Percentiles rank a stretch among this genome's conserved stretches.
These are phyloP conservation scores for Siniperca knerii DNA, from an alignment of 2,113 vertebrate genomes.

Conservation along the genomic window DNA sequence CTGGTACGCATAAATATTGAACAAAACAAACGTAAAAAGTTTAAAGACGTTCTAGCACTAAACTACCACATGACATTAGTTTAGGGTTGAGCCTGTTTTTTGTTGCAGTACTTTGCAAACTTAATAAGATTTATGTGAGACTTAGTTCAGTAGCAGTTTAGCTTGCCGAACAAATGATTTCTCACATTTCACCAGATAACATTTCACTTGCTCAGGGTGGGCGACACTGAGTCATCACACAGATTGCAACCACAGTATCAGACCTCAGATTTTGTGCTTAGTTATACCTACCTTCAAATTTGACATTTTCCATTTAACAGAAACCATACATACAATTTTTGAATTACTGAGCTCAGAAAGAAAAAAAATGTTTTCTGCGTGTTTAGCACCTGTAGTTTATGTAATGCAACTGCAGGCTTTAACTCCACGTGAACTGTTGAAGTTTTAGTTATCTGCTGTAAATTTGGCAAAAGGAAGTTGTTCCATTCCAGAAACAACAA, in stretches of 20 bases:
- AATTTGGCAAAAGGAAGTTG: slow-evolving; percentile 72
- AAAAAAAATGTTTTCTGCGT: slow-evolving; percentile 8
- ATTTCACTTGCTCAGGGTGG: slow-evolving; percentile 39
- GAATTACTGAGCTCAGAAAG: not conserved
- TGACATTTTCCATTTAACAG: not conserved
- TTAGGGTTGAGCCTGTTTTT: slow-evolving; percentile 24
- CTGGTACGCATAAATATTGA: slow-evolving; percentile 32
- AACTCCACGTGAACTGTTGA: slow-evolving; percentile 34
- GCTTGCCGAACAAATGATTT: slow-evolving; percentile 67
- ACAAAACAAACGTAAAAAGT: slow-evolving; percentile 19
- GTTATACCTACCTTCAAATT: not conserved
- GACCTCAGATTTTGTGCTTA: not conserved
- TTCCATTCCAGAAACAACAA: slow-evolving; percentile 79
- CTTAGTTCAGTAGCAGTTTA: slow-evolving; percentile 42
- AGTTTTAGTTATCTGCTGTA: slow-evolving; percentile 64
- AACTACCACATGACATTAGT: not conserved
- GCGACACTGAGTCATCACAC: slow-evolving; percentile 25
- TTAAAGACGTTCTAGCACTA: not conserved
- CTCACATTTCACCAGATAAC: slow-evolving; percentile 66
- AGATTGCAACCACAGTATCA: slow-evolving; percentile 7
- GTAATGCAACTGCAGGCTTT: slow-evolving; percentile 22
- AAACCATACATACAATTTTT: not conserved
- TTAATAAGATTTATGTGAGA: slow-evolving; percentile 30
- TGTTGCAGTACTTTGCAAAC: slow-evolving; percentile 47
- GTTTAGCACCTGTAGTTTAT: slow-evolving; percentile 6